These are phyloP conservation scores for Scalopus aquaticus DNA, from an alignment of 2,113 vertebrate species.

Conservation along the genomic window DNA sequence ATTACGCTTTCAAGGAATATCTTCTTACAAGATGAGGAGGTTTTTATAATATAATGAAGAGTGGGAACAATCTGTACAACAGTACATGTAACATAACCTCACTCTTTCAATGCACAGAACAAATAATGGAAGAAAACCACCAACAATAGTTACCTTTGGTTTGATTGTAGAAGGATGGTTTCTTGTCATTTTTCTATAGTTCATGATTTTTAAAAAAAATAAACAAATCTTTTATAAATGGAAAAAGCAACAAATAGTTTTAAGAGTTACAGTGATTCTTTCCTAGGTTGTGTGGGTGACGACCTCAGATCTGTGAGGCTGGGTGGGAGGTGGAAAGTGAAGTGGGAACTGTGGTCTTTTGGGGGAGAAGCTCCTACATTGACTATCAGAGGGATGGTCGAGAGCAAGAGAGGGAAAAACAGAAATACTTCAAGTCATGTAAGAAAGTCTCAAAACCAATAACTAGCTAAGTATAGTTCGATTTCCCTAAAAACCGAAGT, in stretches of 20 bases:
- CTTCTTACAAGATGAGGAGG: background rate
- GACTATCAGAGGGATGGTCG: background rate
- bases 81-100: background rate
- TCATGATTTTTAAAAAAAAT: slow-evolving; percentile 20
- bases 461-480: background rate
- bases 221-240: slow-evolving; percentile 1
- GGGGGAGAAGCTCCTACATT: background rate
- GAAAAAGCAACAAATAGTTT: background rate
- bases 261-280: background rate
- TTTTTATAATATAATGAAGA: background rate
- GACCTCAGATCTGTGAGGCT: background rate
- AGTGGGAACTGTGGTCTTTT: too few relatives aligned
- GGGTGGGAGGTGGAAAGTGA: background rate
- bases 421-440: background rate
- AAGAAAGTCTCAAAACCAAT: background rate
- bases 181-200: background rate
- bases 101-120: background rate
- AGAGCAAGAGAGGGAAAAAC: background rate
- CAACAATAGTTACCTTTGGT: background rate
- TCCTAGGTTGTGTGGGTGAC: background rate
- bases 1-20: background rate
- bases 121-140: background rate
- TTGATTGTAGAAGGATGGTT: background rate
- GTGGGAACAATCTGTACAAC: background rate
- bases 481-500: background rate